Percentiles rank a stretch among this genome's conserved stretches.
Evolutionary conservation across 1,140 invertebrate genomes (phyloP).

Genomic region (Cotesia vestalis): DNA sequence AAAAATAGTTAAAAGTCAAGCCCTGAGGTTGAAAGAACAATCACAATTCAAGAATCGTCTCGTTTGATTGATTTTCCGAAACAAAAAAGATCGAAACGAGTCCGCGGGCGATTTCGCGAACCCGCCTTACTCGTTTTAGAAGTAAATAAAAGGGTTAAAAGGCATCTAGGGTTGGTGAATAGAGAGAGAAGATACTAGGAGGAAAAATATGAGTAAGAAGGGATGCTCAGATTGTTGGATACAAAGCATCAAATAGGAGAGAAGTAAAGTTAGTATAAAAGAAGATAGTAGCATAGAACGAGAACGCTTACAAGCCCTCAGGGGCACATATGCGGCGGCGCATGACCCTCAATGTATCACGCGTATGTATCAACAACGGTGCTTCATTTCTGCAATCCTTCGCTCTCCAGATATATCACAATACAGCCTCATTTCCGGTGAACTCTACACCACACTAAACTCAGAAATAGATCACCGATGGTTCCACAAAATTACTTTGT

Average conservation of each 20-base stretch:
- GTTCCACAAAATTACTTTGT: background rate
- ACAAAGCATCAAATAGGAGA: slow-evolving; percentile 29
- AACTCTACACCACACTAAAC: slow-evolving; percentile 2
- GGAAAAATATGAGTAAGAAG: background rate
- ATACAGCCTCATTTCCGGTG: slow-evolving; percentile 19
- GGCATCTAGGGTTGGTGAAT: slow-evolving; percentile 1
- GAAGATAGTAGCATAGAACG: slow-evolving; percentile 33
- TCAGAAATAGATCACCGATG: background rate
- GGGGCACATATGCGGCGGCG: slow-evolving; percentile 31
- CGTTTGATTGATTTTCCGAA: slow-evolving; percentile 43
- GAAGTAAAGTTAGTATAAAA: slow-evolving; percentile 26
- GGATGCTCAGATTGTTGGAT: slow-evolving; percentile 19
- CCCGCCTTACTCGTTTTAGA: background rate
- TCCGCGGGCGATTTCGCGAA: slow-evolving; percentile 17
- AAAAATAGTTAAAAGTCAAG: background rate
- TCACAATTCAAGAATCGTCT: slow-evolving; percentile 39
- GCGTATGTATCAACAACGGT: slow-evolving; percentile 20
- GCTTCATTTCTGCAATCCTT: slow-evolving; percentile 14
- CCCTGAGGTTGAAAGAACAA: slow-evolving; percentile 38
- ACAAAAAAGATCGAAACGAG: slow-evolving; percentile 41
- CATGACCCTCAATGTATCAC: slow-evolving; percentile 32
- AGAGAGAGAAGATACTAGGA: slow-evolving; percentile 1
- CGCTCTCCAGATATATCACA: slow-evolving; percentile 16
- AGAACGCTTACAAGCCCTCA: slow-evolving; percentile 36
- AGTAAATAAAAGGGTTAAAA: slow-evolving; percentile 4